Base-by-base conservation (phyloP, 2,797 vertebrate species). In the Lophius americanus region DNA sequence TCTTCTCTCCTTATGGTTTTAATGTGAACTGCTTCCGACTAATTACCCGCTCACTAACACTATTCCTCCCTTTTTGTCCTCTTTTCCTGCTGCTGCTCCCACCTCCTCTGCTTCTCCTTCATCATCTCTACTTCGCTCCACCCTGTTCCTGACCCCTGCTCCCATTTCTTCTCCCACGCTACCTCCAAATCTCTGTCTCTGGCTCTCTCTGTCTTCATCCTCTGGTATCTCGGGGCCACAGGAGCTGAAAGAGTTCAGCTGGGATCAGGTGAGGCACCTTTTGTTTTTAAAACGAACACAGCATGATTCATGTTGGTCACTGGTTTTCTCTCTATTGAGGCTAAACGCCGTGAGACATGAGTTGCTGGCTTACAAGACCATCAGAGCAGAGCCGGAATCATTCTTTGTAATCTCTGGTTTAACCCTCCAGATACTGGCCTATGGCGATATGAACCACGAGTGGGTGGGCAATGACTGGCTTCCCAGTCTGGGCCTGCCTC, bases 191-290 rank as follows among this genome's bases (percentile, higher is more conserved):
- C 72, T 70, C 64, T 60, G 58, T 76, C 68, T 55, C 73, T 53
- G 36, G 55, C 47, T 75, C 64, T 78, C 75, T 80, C 77, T 83
- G 75, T 81, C 44, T 63, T 76, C 60, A 38, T 64, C 61, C 2
- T 88, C 70, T 72, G 53, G 68, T 77, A 60, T 85, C 70, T 77
- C 37, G 43, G 33, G 70, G 12, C 77, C 82, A 74, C 90, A 97
- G 96, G 96, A 98, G 93, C 94, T 95, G 90, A 97, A 97, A 82
- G 96, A 98, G 88, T 96, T 98, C 93, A 96, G 95, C 94, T 97
- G 96, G 96, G 96, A 96, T 91, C 96, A 98, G 96, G 96, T 97
- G 91, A 91, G 93, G 66, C 57, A 6, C 52, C 41, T 8, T 42
- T 42, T 42, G 7, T 42, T 10, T 9, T 42, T 9, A 8, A 10